Evolutionary conservation across 2,888 invertebrate species (phyloP).

Genomic region (Andrena bucephala): DNA sequence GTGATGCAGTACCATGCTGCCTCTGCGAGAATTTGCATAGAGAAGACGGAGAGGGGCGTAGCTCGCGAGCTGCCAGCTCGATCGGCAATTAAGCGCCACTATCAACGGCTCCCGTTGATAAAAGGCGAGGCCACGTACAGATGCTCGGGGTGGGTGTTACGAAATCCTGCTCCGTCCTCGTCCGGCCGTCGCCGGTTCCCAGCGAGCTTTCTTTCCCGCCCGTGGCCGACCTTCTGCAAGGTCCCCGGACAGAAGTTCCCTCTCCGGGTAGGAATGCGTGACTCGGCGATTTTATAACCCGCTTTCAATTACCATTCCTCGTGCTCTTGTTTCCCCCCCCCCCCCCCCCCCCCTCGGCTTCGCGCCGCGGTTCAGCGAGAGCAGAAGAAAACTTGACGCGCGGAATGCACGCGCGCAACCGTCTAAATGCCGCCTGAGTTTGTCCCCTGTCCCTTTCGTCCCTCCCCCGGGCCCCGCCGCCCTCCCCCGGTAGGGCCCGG

Average conservation of each 20-base stretch:
- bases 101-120: constrained; percentile 8
- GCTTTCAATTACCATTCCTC: constrained; percentile 75
- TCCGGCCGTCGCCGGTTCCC: background rate
- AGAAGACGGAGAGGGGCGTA: background rate
- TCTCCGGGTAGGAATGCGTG: constrained; percentile 71
- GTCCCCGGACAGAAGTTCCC: constrained; percentile 53
- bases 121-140: background rate
- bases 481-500: background rate
- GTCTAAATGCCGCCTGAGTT: constrained; percentile 60
- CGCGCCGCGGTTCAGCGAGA: constrained; percentile 14
- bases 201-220: background rate
- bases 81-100: constrained; percentile 1
- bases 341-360: constrained; percentile 36
- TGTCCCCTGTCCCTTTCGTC: constrained; percentile 41
- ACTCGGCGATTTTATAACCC: constrained; percentile 76
- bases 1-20: background rate
- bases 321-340: constrained; percentile 63
- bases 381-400: constrained; percentile 51
- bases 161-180: background rate
- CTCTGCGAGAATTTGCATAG: background rate
- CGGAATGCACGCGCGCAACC: constrained; percentile 47
- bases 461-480: background rate
- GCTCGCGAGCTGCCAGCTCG: constrained; percentile 5
- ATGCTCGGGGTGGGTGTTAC: background rate
- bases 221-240: constrained; percentile 66